Conservation (phyloP, 2,113 vertebrate genomes). For the Atractosteus spatula region DNA sequence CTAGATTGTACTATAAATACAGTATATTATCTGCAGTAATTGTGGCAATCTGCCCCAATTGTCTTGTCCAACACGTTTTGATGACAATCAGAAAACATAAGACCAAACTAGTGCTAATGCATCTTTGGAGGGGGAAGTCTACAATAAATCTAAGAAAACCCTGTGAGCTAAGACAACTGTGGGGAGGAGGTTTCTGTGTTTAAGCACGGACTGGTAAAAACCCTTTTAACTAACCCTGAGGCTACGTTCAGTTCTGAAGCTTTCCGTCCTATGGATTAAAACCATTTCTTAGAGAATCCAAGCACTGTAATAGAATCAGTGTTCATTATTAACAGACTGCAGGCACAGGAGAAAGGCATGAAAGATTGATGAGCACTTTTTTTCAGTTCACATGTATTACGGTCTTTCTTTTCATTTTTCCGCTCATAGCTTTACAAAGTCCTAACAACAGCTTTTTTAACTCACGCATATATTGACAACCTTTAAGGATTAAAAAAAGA, state of each 20-base stretch:
- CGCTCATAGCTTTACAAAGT: not conserved
- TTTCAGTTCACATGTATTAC: not conserved
- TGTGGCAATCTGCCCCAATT: not conserved
- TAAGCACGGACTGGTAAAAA: not conserved
- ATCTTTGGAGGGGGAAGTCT: too few species aligned
- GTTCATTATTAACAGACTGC: conserved; percentile 1
- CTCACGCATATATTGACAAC: too few species aligned
- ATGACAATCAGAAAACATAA: too few species aligned
- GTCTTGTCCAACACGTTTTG: too few species aligned
- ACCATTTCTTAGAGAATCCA: not conserved
- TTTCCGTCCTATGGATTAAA: too few species aligned
- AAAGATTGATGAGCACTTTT: conserved; percentile 9
- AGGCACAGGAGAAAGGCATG: not conserved
- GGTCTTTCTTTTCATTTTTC: not conserved
- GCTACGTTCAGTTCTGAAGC: not conserved
- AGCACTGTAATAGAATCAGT: conserved; percentile 3
- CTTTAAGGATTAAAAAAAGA: too few species aligned
- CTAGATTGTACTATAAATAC: not conserved
- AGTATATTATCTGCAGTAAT: not conserved
- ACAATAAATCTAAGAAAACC: too few species aligned
- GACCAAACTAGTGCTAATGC: too few species aligned
- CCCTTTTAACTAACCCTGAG: not conserved
- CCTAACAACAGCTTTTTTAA: too few species aligned
- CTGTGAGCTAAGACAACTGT: too few species aligned
- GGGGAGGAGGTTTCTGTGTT: not conserved